phyloP scores from a whole-genome alignment of 2,888 invertebrate genomes.

The Caenorhabditis macrosperma region DNA sequence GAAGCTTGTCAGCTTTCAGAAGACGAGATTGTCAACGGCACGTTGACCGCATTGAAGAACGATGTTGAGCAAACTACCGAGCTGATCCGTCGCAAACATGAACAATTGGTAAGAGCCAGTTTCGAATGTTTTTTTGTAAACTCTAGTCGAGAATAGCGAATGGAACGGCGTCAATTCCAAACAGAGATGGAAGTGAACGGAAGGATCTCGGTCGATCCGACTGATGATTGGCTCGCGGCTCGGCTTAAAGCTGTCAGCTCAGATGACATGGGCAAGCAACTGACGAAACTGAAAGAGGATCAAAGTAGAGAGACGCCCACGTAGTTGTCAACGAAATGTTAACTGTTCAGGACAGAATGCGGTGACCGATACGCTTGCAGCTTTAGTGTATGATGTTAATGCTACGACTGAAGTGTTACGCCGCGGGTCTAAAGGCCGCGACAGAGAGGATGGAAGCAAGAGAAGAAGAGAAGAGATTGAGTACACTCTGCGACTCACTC shows the following conservation, averaged over 20 bases:
- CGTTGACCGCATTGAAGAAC: conserved; percentile 73
- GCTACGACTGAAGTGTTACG: conserved; percentile 79
- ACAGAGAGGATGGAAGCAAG: conserved; percentile 57
- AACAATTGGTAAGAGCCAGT: conserved; percentile 66
- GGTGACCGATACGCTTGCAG: conserved; percentile 79
- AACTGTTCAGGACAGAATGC: conserved; percentile 75
- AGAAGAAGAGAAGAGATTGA: conserved; percentile 71
- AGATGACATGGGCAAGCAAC: conserved; percentile 76
- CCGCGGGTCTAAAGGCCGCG: conserved; percentile 65
- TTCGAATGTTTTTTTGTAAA: background rate
- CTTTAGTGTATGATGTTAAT: conserved; percentile 80
- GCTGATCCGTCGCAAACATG: conserved; percentile 74
- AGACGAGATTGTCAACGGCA: conserved; percentile 75
- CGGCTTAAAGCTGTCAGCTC: conserved; percentile 75
- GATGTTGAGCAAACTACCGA: conserved; percentile 79
- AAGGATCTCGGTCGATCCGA: conserved; percentile 74
- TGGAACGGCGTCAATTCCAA: conserved; percentile 76
- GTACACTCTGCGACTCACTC: conserved; percentile 76
- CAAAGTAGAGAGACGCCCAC: conserved; percentile 67
- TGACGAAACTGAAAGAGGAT: conserved; percentile 75
- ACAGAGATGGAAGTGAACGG: conserved; percentile 79
- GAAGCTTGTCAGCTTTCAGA: conserved; percentile 60
- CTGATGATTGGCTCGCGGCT: conserved; percentile 77
- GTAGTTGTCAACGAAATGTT: background rate
- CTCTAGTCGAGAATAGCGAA: too few relatives aligned